These are phyloP conservation scores for Sebastes trivittatus DNA, from an alignment of 2,797 vertebrate genomes.

Conservation along the genomic window DNA sequence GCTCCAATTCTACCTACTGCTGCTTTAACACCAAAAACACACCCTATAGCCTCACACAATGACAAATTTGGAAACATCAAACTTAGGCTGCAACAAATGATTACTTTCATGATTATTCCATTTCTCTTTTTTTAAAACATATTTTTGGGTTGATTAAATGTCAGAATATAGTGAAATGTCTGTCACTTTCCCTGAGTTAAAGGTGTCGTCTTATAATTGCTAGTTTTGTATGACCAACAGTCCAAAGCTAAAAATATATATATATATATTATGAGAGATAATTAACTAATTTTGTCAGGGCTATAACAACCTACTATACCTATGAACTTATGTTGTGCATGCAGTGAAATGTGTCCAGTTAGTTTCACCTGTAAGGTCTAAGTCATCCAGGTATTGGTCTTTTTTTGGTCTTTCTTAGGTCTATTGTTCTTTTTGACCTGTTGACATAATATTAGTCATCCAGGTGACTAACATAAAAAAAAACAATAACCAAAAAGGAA, in stretches of 20 bases:
- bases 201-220: not conserved
- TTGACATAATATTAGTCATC: too few relatives aligned
- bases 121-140: not conserved
- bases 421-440: too few relatives aligned
- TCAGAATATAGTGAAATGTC: not conserved
- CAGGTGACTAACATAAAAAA: not conserved
- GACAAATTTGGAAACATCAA: not conserved
- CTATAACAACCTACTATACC: not conserved
- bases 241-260: not conserved
- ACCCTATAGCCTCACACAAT: not conserved
- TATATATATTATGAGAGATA: not conserved
- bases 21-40: not conserved
- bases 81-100: not conserved
- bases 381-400: not conserved
- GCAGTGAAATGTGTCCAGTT: not conserved
- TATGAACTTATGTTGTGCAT: not conserved
- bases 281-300: not conserved
- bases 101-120: too few relatives aligned
- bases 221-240: not conserved
- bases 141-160: not conserved
- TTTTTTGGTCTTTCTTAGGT: too few relatives aligned
- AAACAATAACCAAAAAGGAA: too few relatives aligned
- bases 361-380: not conserved
- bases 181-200: not conserved
- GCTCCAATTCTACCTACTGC: too few relatives aligned